Evolutionary conservation across 2,113 vertebrate species (phyloP), one percentile per base, ranked within the genome.

Genomic region (Lamprotornis superbus): DNA sequence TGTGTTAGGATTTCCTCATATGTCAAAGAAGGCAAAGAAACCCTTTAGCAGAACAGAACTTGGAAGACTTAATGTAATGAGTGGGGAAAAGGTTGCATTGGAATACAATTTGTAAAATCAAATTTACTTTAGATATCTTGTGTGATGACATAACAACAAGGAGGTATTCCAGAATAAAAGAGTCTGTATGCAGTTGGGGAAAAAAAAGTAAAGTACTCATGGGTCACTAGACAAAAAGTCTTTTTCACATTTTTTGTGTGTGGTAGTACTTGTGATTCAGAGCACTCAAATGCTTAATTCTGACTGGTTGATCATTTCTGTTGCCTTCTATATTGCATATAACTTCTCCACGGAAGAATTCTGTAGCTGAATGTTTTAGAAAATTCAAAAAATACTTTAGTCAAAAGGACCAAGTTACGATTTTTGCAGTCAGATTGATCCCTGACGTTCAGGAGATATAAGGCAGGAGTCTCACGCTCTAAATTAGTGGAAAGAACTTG

Each of bases 61-160:
- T 49, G 7, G 27, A 75, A 81, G 52, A 40, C 5, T 65, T 47
- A 7, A 22, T 1, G 0, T 69, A 46, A 50, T 1, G 4, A 56
- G 19, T 35, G 13, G 9, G 5, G 14, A 31, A 42, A 33, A 55
- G 27, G 23, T 39, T 71, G 10, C 30, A 31, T 13, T 70, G 52
- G 18, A 92, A 50, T 10, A 39, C 80, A 50, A 21, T 15, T 31
- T 68, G 15, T 50, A 30, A 87, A 78, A 40, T 56, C 33, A 77
- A 59, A 35, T 15, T 52, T 71, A 8, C 24, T 55, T 84, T 22
- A 68, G 15, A 4, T 79, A 27, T n/a, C 23, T 49, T 0, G 0
- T 49, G 11, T 53, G 42, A 31, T 74, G 40, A 56, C 15, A 22
- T 53, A 68, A 31, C 11, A 75, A 16, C 8, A 61, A 71, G 40